Evolutionary conservation across 2,888 invertebrate species (phyloP).

Genomic region (Phaonia tiefii): DNA sequence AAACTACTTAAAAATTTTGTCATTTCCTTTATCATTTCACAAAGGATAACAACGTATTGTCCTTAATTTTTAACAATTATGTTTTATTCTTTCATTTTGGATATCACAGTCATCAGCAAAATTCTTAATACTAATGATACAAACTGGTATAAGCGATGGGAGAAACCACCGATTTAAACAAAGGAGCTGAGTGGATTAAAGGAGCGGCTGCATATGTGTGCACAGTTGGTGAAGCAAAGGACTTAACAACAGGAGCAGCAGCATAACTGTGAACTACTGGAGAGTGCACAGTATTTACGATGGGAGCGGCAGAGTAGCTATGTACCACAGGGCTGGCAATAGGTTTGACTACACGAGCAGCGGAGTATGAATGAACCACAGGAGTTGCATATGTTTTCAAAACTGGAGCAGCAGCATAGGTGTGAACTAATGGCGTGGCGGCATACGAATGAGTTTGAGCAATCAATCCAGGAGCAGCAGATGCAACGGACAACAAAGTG

Average conservation of each 20-base stretch:
- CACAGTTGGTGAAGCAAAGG: slow-evolving; percentile 57
- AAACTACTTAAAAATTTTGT: too few species aligned
- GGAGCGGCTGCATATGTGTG: slow-evolving; percentile 58
- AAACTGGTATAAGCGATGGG: slow-evolving; percentile 4
- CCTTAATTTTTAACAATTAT: too few species aligned
- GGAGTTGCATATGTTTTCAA: slow-evolving; percentile 78
- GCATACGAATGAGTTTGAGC: slow-evolving; percentile 78
- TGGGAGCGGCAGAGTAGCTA: slow-evolving; percentile 48
- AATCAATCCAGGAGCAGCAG: slow-evolving; percentile 78
- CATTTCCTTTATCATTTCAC: too few species aligned
- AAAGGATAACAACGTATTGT: too few species aligned
- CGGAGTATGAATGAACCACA: slow-evolving; percentile 68
- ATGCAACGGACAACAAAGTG: slow-evolving; percentile 82
- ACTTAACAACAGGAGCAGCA: slow-evolving; percentile 78
- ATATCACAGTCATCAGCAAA: neutral
- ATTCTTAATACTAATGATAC: neutral
- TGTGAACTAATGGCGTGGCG: slow-evolving; percentile 82
- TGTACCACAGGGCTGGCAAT: slow-evolving; percentile 73
- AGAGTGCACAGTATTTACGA: slow-evolving; percentile 69
- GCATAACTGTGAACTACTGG: slow-evolving; percentile 75
- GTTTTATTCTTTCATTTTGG: too few species aligned
- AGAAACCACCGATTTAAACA: slow-evolving; percentile 3
- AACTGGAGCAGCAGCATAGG: slow-evolving; percentile 81
- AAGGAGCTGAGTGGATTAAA: slow-evolving; percentile 52
- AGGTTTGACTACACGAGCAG: slow-evolving; percentile 77